Percentiles rank a stretch among this genome's conserved stretches.
Conservation (phyloP, 2,797 vertebrate species). For the Anomalospiza imberbis region DNA sequence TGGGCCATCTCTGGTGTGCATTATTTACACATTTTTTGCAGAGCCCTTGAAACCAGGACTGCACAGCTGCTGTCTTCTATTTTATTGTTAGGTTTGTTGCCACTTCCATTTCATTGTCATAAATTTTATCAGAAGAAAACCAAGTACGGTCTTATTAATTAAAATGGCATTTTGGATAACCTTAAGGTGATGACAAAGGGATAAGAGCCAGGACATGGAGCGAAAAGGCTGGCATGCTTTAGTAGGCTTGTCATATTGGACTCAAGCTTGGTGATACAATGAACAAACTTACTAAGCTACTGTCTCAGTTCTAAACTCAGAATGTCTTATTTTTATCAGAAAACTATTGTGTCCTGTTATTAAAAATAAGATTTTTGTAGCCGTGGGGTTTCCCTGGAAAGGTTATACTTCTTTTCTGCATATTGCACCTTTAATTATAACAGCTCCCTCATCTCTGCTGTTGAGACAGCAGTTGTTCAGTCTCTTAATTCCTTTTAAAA, state of each 20-base stretch:
- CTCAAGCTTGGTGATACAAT: background rate
- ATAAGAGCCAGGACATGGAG: background rate
- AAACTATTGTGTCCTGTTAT: background rate
- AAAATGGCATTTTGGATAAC: background rate
- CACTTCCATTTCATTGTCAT: slow-evolving; percentile 1
- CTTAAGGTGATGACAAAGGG: background rate
- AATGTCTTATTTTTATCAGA: background rate
- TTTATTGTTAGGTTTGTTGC: slow-evolving; percentile 28
- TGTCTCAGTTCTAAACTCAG: background rate
- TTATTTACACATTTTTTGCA: background rate
- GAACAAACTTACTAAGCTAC: background rate
- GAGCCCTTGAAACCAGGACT: background rate
- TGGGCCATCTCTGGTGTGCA: background rate
- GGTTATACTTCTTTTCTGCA: background rate
- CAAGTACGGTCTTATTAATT: slow-evolving; percentile 31
- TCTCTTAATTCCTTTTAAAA: background rate
- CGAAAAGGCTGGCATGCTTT: background rate
- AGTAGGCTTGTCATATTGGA: background rate
- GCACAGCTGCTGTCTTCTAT: background rate
- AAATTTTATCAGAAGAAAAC: slow-evolving; percentile 18
- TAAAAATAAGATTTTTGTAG: background rate
- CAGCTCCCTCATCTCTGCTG: background rate
- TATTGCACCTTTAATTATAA: background rate
- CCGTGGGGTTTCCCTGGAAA: background rate
- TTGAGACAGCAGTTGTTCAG: background rate